A percentile compares a stretch with the other conserved stretches of the same genome.
phyloP scores from a whole-genome alignment of 23 tunicate species.

The Styela clava region DNA sequence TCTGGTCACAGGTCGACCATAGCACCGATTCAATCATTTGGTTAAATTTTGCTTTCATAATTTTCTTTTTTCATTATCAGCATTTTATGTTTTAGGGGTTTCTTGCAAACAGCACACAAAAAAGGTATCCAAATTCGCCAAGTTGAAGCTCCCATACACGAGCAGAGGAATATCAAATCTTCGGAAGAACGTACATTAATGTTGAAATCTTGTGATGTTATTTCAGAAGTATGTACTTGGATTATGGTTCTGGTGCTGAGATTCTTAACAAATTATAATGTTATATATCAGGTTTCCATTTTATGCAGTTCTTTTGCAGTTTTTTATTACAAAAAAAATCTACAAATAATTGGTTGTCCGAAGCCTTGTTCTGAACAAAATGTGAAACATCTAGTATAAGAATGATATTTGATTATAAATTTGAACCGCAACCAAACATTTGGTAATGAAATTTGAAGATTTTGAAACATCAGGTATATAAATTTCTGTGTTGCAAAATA shows the following conservation, averaged over 20 bases:
- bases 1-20: no score
- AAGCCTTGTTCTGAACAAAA: not conserved
- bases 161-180: conserved; percentile 58
- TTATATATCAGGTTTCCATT: not conserved
- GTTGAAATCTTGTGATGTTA: conserved; percentile 58
- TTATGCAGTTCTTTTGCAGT: no score
- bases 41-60: no score
- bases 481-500: no score
- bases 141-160: conserved; percentile 44
- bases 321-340: not conserved
- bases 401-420: no score
- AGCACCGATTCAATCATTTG: no score
- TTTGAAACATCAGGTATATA: no score
- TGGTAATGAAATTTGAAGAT: no score
- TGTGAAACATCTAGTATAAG: not conserved
- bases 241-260: no score
- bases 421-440: no score
- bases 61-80: no score
- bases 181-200: conserved; percentile 51
- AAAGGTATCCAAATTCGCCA: conserved; percentile 23
- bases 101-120: conserved; percentile 50
- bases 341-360: not conserved
- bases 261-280: not conserved
- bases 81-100: conserved; percentile 48
- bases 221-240: conserved; percentile 44